Conservation (phyloP, 1,140 invertebrate genomes). For the Psix sp. region DNA sequence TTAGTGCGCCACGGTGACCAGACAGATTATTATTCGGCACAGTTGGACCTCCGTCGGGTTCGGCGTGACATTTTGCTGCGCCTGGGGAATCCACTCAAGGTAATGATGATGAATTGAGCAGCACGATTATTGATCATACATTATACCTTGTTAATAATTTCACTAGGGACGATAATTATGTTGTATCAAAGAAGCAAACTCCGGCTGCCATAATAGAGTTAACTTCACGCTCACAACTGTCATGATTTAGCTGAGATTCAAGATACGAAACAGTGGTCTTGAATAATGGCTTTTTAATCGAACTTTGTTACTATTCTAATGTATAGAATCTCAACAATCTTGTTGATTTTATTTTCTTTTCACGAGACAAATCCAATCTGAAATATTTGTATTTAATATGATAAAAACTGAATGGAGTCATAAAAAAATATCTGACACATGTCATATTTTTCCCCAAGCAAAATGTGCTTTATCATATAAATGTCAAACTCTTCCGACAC, state of each 20-base stretch:
- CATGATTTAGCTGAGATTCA: too few relatives aligned
- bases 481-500: constrained; percentile 24
- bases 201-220: too few relatives aligned
- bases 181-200: constrained; percentile 18
- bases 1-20: constrained; percentile 48
- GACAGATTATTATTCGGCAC: constrained; percentile 47
- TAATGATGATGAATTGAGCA: constrained; percentile 49
- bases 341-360: too few relatives aligned
- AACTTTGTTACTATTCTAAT: too few relatives aligned
- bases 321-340: too few relatives aligned
- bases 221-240: too few relatives aligned
- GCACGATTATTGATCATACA: constrained; percentile 45
- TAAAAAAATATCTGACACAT: not conserved
- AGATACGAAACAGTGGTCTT: too few relatives aligned
- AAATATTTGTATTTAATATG: too few relatives aligned
- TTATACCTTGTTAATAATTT: constrained; percentile 45
- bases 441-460: constrained; percentile 6
- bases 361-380: too few relatives aligned
- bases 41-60: constrained; percentile 24
- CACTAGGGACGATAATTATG: constrained; percentile 16
- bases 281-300: too few relatives aligned
- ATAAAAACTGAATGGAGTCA: too few relatives aligned
- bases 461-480: constrained; percentile 8
- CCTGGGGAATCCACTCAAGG: constrained; percentile 32
- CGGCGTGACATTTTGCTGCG: constrained; percentile 39